A percentile compares a stretch with the other conserved stretches of the same genome.
Conservation (phyloP, 2,888 invertebrate genomes). For the Abrostola tripartita region DNA sequence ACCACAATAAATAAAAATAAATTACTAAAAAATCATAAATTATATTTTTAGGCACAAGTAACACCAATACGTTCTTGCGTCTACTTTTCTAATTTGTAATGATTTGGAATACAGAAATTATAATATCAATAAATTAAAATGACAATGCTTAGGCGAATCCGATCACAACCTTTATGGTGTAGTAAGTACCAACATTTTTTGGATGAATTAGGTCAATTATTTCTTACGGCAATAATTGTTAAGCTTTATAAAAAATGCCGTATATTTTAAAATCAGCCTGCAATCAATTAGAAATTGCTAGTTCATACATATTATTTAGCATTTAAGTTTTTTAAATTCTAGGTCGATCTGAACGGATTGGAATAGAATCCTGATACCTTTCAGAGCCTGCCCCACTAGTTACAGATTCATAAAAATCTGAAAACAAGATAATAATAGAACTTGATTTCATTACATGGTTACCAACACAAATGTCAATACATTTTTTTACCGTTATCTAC, state of each 20-base stretch:
- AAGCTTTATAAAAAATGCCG: constrained; percentile 6
- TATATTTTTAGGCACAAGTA: constrained; percentile 39
- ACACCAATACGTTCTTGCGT: constrained; percentile 19
- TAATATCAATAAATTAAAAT: constrained; percentile 36
- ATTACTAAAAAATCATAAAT: constrained; percentile 37
- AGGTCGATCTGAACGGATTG: constrained; percentile 11
- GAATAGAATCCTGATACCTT: constrained; percentile 34
- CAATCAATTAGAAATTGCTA: neutral
- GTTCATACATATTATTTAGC: neutral
- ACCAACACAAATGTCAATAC: no score
- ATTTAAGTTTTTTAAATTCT: neutral
- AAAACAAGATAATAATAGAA: no score
- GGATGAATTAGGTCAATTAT: constrained; percentile 11
- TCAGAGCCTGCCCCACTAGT: constrained; percentile 35
- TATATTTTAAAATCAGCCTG: neutral
- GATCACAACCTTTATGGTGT: constrained; percentile 30
- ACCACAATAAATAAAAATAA: constrained; percentile 53
- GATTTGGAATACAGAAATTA: constrained; percentile 25
- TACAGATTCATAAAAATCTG: neutral
- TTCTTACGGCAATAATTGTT: constrained; percentile 7
- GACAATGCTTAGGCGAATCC: constrained; percentile 27
- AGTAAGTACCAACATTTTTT: constrained; percentile 37
- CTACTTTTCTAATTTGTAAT: constrained; percentile 20
- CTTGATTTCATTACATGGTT: no score
- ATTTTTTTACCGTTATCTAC: no score